Conservation (phyloP, 2,113 vertebrate species). For the Dromaius novaehollandiae region DNA sequence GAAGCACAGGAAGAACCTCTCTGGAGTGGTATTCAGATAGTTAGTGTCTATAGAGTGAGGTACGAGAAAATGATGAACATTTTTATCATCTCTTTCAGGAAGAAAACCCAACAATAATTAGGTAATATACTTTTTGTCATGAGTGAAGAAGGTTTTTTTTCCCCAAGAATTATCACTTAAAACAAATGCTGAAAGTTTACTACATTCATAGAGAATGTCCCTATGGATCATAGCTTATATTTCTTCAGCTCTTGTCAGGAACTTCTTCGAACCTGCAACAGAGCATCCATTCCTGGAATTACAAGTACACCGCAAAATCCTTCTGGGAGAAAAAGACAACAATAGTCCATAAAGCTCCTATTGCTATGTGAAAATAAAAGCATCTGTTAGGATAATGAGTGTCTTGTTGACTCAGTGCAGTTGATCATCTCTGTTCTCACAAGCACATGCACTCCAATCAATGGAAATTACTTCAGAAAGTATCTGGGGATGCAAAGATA, state of each 20-base stretch:
- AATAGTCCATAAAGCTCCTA: neutral
- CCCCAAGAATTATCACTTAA: neutral
- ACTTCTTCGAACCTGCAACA: slow-evolving; percentile 1
- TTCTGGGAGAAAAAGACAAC: slow-evolving; percentile 30
- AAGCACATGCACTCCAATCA: slow-evolving; percentile 11
- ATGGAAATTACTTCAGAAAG: slow-evolving; percentile 9
- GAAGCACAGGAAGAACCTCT: neutral
- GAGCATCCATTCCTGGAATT: neutral
- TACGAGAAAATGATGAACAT: neutral
- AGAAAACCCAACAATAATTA: neutral
- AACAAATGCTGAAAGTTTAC: neutral
- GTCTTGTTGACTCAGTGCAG: slow-evolving; percentile 29
- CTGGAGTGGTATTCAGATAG: neutral
- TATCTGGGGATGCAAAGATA: slow-evolving; percentile 2
- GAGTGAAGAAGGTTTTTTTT: neutral
- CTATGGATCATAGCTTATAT: neutral
- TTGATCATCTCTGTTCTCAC: slow-evolving; percentile 24
- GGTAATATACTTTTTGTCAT: neutral
- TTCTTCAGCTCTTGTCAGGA: neutral
- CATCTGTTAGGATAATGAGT: slow-evolving; percentile 32
- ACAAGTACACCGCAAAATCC: neutral
- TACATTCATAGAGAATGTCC: neutral
- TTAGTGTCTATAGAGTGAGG: neutral
- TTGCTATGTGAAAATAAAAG: slow-evolving; percentile 37
- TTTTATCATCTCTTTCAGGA: neutral